Conservation (phyloP, 2,888 invertebrate genomes). For the Empis stercorea region DNA sequence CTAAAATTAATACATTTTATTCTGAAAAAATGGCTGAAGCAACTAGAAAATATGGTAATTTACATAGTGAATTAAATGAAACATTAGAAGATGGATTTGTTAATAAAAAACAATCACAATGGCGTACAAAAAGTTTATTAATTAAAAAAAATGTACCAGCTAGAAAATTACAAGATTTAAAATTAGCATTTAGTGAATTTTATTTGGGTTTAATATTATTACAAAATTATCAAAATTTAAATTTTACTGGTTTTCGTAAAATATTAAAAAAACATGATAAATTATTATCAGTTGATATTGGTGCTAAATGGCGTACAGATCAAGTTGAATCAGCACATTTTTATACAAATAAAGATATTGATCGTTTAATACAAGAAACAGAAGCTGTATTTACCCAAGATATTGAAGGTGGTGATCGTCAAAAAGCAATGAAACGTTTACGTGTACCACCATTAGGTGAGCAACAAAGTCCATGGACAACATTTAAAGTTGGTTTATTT, state of each 20-base stretch:
- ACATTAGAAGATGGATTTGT: slow-evolving; percentile 35
- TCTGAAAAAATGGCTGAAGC: slow-evolving; percentile 85
- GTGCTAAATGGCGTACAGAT: slow-evolving; percentile 65
- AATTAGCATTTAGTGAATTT: slow-evolving; percentile 81
- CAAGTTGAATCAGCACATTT: slow-evolving; percentile 74
- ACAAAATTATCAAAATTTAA: slow-evolving; percentile 80
- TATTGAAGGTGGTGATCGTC: slow-evolving; percentile 65
- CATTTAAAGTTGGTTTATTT: slow-evolving; percentile 73
- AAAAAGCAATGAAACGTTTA: slow-evolving; percentile 76
- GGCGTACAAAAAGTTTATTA: slow-evolving; percentile 33
- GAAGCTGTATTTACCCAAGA: slow-evolving; percentile 57
- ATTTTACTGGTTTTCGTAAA: slow-evolving; percentile 80
- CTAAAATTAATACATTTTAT: slow-evolving; percentile 81
- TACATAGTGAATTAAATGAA: slow-evolving; percentile 56
- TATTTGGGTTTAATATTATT: slow-evolving; percentile 73
- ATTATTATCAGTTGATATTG: slow-evolving; percentile 52
- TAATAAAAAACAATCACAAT: slow-evolving; percentile 29
- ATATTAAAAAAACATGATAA: slow-evolving; percentile 87
- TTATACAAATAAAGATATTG: slow-evolving; percentile 73
- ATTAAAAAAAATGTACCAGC: slow-evolving; percentile 41
- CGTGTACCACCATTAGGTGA: slow-evolving; percentile 77
- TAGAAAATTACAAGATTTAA: slow-evolving; percentile 66
- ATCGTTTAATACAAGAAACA: slow-evolving; percentile 67
- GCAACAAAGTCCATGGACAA: slow-evolving; percentile 69
- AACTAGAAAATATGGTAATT: slow-evolving; percentile 60